Evolutionary conservation across 2,797 vertebrate genomes (phyloP).

Genomic region (Thunnus albacares): DNA sequence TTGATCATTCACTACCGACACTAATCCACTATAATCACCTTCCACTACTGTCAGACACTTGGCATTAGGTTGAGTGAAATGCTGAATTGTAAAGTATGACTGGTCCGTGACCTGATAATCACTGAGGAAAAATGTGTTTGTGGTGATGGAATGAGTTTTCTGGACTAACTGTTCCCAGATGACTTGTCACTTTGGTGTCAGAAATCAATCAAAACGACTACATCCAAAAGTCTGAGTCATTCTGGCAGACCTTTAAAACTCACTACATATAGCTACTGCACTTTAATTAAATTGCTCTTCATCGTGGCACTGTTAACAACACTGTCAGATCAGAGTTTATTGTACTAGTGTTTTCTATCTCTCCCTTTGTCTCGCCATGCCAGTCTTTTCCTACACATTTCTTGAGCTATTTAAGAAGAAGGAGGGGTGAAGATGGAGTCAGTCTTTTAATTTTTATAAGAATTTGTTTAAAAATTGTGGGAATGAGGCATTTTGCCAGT

Average conservation of each 20-base stretch:
- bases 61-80: slow-evolving; percentile 77
- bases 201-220: slow-evolving; percentile 52
- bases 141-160: slow-evolving; percentile 59
- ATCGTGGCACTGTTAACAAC: slow-evolving; percentile 16
- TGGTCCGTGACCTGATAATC: slow-evolving; percentile 66
- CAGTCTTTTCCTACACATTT: background rate
- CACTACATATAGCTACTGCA: slow-evolving; percentile 3
- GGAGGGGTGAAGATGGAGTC: background rate
- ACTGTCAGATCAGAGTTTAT: background rate
- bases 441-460: slow-evolving; percentile 14
- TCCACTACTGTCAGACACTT: slow-evolving; percentile 75
- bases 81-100: slow-evolving; percentile 73
- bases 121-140: slow-evolving; percentile 39
- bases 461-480: background rate
- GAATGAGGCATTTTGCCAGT: background rate
- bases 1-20: slow-evolving; percentile 84
- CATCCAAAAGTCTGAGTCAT: slow-evolving; percentile 35
- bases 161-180: slow-evolving; percentile 44
- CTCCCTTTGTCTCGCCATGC: background rate
- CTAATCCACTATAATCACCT: slow-evolving; percentile 83
- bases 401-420: background rate
- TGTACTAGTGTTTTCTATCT: background rate
- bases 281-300: slow-evolving; percentile 34
- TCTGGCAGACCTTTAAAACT: slow-evolving; percentile 31
- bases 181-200: slow-evolving; percentile 39